Conservation (phyloP, 2,113 vertebrate genomes). For the Telmatochromis sp. region DNA sequence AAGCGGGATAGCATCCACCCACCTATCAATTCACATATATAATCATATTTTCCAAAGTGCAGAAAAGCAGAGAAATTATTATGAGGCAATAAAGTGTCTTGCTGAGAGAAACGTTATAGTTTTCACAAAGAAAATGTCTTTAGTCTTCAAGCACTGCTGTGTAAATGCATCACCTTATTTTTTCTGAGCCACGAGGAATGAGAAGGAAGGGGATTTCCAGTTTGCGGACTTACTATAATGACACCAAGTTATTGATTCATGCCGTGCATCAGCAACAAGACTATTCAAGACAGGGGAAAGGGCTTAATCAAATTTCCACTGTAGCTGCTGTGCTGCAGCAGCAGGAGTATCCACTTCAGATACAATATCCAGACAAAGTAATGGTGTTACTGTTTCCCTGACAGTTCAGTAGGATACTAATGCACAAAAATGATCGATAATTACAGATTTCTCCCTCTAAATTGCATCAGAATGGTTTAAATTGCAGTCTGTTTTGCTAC, state of each 20-base stretch:
- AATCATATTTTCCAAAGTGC: background rate
- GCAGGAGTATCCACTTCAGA: background rate
- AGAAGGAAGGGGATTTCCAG: background rate
- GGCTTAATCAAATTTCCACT: slow-evolving; percentile 12
- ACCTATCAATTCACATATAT: background rate
- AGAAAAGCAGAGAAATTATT: background rate
- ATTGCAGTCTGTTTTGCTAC: background rate
- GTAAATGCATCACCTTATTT: background rate
- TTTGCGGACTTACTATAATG: background rate
- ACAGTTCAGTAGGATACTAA: background rate
- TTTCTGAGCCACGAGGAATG: background rate
- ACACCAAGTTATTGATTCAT: slow-evolving; percentile 15
- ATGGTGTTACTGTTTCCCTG: background rate
- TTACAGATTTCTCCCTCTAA: background rate
- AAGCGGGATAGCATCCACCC: background rate
- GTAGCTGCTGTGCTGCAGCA: background rate
- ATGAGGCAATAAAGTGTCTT: background rate
- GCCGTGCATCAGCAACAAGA: background rate
- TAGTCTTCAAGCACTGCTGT: background rate
- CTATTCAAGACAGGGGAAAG: background rate
- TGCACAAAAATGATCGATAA: background rate
- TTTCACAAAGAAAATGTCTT: background rate
- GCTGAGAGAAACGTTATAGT: background rate
- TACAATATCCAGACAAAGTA: background rate
- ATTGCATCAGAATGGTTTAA: background rate